Evolutionary conservation across 2,888 invertebrate genomes (phyloP), one percentile per base, ranked within the genome.

Genomic region (Gandaritis pyraliata): DNA sequence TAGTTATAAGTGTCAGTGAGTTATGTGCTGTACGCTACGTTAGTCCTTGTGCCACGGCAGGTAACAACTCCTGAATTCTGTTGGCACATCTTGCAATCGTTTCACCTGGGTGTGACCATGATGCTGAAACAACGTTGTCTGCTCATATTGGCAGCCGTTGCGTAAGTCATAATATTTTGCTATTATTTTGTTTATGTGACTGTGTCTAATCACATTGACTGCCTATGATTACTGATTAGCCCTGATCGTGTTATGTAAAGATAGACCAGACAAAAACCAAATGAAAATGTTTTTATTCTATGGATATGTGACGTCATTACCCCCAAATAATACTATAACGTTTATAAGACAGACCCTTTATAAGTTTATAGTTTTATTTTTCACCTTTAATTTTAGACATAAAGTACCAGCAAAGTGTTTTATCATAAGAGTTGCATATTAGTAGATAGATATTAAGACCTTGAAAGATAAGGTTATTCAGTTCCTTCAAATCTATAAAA

Each of bases 1-100:
- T 85, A 86, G 88, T 87, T 88, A 86, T 88, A 90, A 90, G 90
- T 90, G 88, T 90, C 89, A 92, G 91, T 91, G 87, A 92, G 91
- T 83, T 87, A 85, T 87, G 87, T 76, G 86, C 80, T 81, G 77
- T 82, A 80, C 76, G 77, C 77, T 78, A 81, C 80, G 87, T 78
- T 83, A 83, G 87, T 86, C 79, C 85, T 82, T 77, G 85, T 81
- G 79, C 73, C 78, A 74, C 78, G 72, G 75, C 81, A 85, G 87
- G 85, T 82, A 83, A 81, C 77, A 74, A 76, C 78, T 81, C 73
- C 82, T 83, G 77, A 78, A 81, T 74, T 80, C 77, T 78, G 74
- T 81, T 77, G 77, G 77, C 76, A 79, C 76, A 72, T 61, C 70
- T 75, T 68, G 64, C 69, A 68, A 70, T 66, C 75, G 74, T 80